A percentile compares a stretch with the other conserved stretches of the same genome.
These are phyloP conservation scores for Dryas iulia DNA, from an alignment of 1,140 invertebrate species.

Conservation along the genomic window DNA sequence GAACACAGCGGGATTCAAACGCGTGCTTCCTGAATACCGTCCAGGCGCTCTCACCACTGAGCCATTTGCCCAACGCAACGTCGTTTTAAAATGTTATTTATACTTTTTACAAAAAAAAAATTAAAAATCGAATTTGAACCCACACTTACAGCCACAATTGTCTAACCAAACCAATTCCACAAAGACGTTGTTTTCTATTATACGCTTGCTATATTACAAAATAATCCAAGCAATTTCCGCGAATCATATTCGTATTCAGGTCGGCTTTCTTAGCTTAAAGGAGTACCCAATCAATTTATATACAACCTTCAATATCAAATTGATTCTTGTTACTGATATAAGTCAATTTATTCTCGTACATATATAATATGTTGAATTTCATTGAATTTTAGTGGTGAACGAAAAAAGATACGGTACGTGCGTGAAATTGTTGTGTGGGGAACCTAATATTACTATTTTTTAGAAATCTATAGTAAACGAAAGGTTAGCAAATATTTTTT, in stretches of 20 bases:
- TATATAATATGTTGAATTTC: not conserved
- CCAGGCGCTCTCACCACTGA: too few relatives aligned
- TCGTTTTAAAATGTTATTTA: too few relatives aligned
- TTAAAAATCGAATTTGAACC: too few relatives aligned
- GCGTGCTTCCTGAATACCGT: too few relatives aligned
- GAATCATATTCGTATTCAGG: conserved; percentile 9
- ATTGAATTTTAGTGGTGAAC: not conserved
- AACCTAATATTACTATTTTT: too few relatives aligned
- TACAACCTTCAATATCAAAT: conserved; percentile 13
- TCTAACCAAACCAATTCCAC: not conserved
- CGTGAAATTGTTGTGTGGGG: not conserved
- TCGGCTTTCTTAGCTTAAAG: conserved; percentile 12
- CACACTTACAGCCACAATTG: too few relatives aligned
- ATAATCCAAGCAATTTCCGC: not conserved
- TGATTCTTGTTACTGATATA: conserved; percentile 16
- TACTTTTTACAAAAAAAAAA: too few relatives aligned
- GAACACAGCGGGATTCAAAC: too few relatives aligned
- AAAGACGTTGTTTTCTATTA: not conserved
- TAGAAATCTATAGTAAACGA: too few relatives aligned
- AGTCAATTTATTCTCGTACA: not conserved
- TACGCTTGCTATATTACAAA: not conserved
- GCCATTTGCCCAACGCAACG: too few relatives aligned
- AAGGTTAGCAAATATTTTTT: too few relatives aligned
- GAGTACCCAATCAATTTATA: conserved; percentile 10
- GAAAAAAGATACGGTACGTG: not conserved